Conservation (phyloP, 2,888 invertebrate species). For the Acronicta leporina region DNA sequence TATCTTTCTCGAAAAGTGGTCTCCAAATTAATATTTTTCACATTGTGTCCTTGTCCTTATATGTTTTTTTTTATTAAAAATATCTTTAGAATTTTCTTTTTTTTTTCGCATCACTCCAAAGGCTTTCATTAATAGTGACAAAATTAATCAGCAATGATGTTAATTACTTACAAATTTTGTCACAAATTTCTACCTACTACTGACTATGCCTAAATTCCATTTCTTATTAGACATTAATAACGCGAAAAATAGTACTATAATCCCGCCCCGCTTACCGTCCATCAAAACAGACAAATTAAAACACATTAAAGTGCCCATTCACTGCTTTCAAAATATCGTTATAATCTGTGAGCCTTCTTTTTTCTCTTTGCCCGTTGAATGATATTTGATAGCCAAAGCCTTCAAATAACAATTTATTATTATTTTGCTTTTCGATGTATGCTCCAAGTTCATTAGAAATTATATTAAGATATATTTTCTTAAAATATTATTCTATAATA, state of each 20-base stretch:
- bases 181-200: no score
- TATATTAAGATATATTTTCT: no score
- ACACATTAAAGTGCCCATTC: slow-evolving; percentile 20
- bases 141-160: no score
- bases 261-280: slow-evolving; percentile 7
- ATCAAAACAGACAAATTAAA: slow-evolving; percentile 34
- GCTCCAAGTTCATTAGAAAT: slow-evolving; percentile 12
- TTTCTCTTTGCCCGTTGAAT: slow-evolving; percentile 60
- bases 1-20: no score
- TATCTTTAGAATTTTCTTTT: no score
- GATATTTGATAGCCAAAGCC: slow-evolving; percentile 77
- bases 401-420: slow-evolving; percentile 68
- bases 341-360: slow-evolving; percentile 30
- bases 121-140: no score
- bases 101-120: no score
- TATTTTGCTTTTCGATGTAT: slow-evolving; percentile 57
- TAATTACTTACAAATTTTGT: no score
- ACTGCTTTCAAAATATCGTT: slow-evolving; percentile 37
- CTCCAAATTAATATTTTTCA: no score
- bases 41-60: no score
- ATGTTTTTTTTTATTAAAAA: no score
- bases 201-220: not conserved
- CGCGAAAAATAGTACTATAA: slow-evolving; percentile 10
- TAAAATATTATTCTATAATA: no score
- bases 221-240: not conserved